A percentile compares a stretch with the other conserved stretches of the same genome.
Evolutionary conservation across 2,888 invertebrate species (phyloP).

Genomic region (Oconnorella tubifera): DNA sequence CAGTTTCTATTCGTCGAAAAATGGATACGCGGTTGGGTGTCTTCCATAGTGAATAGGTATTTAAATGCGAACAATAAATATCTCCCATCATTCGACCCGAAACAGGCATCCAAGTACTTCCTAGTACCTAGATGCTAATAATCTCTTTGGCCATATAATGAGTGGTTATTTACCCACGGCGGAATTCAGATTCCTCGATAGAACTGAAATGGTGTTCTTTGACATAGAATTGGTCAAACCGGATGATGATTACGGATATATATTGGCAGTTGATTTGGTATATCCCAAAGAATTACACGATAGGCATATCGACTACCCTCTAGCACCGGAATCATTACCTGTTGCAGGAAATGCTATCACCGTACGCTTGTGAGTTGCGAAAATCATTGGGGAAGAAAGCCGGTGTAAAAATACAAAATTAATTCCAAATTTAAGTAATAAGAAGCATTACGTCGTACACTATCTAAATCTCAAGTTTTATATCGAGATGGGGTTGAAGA

Average conservation of each 20-base stretch:
- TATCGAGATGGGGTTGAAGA: conserved; percentile 10
- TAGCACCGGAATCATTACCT: conserved; percentile 1
- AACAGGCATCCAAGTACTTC: not conserved
- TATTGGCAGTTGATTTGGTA: conserved; percentile 9
- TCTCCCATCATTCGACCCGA: not conserved
- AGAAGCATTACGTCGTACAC: conserved; percentile 1
- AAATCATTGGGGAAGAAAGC: not conserved
- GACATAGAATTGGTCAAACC: not conserved
- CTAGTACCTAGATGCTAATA: conserved; percentile 6
- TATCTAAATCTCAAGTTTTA: conserved; percentile 4
- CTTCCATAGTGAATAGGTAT: not conserved
- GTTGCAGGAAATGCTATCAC: not conserved
- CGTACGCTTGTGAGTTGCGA: not conserved
- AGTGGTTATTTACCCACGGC: not conserved
- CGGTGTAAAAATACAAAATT: not conserved
- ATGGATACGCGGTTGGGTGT: conserved; percentile 17
- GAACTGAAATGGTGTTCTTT: not conserved
- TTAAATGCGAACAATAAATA: conserved; percentile 6
- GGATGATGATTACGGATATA: not conserved
- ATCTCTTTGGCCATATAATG: conserved; percentile 12
- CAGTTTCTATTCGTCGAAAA: conserved; percentile 31
- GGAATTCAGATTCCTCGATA: conserved; percentile 2
- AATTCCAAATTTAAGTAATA: not conserved
- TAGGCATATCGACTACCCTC: conserved; percentile 10
- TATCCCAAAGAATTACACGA: conserved; percentile 10